Conservation (phyloP, 1,140 invertebrate species). For the Ceratosolen fusciceps region DNA sequence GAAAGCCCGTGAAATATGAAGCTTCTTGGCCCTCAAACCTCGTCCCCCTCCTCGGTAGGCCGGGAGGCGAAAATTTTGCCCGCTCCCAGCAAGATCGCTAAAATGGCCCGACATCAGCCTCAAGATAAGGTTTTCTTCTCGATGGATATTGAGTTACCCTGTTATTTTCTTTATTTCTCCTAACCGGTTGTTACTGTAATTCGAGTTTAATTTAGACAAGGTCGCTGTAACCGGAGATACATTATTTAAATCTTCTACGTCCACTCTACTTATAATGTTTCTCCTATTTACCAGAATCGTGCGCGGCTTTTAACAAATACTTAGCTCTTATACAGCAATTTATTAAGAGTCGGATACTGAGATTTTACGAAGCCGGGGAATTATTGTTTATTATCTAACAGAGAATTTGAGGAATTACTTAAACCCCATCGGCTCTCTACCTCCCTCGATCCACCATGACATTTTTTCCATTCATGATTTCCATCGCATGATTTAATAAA, state of each 20-base stretch:
- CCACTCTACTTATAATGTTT: not conserved
- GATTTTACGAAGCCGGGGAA: too few relatives aligned
- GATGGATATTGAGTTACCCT: conserved; percentile 10
- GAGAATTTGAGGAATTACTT: too few relatives aligned
- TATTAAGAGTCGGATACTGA: not conserved
- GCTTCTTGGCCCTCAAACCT: not conserved
- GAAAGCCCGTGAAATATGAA: conserved; percentile 42
- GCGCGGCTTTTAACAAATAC: not conserved
- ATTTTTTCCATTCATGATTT: too few relatives aligned
- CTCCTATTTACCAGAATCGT: too few relatives aligned
- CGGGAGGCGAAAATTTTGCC: conserved; percentile 27
- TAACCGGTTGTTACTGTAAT: conserved; percentile 16
- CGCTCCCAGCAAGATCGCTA: not conserved
- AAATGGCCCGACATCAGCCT: not conserved
- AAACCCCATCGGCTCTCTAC: too few relatives aligned
- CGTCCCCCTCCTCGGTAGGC: not conserved
- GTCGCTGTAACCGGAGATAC: not conserved
- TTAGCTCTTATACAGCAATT: not conserved
- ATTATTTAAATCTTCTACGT: not conserved
- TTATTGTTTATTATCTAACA: too few relatives aligned
- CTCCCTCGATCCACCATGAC: too few relatives aligned
- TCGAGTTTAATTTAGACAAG: conserved; percentile 21
- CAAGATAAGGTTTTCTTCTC: conserved; percentile 29
- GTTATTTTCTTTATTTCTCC: not conserved
- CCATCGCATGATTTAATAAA: too few relatives aligned